phyloP scores from a whole-genome alignment of 2,888 invertebrate genomes.

The Dolichopus griseipennis region DNA sequence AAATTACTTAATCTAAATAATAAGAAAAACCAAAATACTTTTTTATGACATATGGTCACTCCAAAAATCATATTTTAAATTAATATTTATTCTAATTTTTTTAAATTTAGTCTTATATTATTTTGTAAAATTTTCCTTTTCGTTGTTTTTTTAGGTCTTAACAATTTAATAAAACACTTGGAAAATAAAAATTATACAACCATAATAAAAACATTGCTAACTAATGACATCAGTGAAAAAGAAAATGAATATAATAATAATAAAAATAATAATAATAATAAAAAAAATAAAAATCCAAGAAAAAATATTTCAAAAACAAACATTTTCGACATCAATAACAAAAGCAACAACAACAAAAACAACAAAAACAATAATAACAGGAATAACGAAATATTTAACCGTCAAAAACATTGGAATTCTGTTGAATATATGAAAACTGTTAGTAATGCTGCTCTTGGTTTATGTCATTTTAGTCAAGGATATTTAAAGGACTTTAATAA shows the following conservation, averaged over 20 bases:
- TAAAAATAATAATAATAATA: constrained; percentile 12
- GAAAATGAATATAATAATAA: constrained; percentile 21
- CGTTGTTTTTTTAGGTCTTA: constrained; percentile 34
- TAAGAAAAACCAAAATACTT: no score
- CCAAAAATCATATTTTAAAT: no score
- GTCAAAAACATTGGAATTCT: constrained; percentile 9
- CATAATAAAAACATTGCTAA: constrained; percentile 39
- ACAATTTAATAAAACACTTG: constrained; percentile 40
- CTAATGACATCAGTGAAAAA: constrained; percentile 32
- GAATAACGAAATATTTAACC: constrained; percentile 5
- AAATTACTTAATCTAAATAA: no score
- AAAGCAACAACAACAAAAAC: constrained; percentile 24
- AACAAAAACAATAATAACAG: constrained; percentile 16
- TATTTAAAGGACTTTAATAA: constrained; percentile 39
- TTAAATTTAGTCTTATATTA: no score
- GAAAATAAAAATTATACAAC: constrained; percentile 40
- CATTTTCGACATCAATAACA: constrained; percentile 11
- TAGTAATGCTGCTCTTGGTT: constrained; percentile 26
- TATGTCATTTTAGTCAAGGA: constrained; percentile 39
- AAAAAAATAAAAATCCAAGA: constrained; percentile 28
- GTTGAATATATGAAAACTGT: constrained; percentile 7
- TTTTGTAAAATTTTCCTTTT: constrained; percentile 15
- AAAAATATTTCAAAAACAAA: constrained; percentile 23
- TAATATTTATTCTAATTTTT: no score
- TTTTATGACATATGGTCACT: no score